Evolutionary conservation across 2,888 invertebrate genomes (phyloP).

Genomic region (Keiferia lycopersicella): DNA sequence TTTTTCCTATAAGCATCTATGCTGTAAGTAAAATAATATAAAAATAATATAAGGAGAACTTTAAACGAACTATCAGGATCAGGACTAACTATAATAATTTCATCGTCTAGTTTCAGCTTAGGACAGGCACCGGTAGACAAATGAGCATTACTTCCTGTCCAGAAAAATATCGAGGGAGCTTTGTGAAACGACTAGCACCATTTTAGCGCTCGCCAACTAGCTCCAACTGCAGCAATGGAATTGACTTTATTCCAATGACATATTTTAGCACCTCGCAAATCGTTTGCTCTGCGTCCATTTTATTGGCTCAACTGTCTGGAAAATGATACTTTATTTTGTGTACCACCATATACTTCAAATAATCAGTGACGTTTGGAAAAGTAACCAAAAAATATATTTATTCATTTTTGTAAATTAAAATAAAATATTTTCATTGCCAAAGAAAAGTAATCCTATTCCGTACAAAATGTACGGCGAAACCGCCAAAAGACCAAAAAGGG

Average conservation of each 20-base stretch:
- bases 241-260: constrained; percentile 13
- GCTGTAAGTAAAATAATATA: too few relatives aligned
- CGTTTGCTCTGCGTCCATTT: constrained; percentile 10
- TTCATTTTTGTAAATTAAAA: too few relatives aligned
- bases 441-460: too few relatives aligned
- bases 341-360: neutral
- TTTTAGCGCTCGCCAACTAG: constrained; percentile 9
- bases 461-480: too few relatives aligned
- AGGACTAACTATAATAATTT: constrained; percentile 18
- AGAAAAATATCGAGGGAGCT: neutral
- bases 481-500: too few relatives aligned
- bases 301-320: constrained; percentile 19
- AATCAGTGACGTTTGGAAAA: too few relatives aligned
- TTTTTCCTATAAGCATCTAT: too few relatives aligned
- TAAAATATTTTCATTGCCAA: too few relatives aligned
- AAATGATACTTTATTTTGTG: constrained; percentile 13
- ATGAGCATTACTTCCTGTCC: constrained; percentile 1
- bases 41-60: neutral
- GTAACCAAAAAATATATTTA: too few relatives aligned
- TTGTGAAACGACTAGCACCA: constrained; percentile 6
- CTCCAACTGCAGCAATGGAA: constrained; percentile 1
- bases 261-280: constrained; percentile 18
- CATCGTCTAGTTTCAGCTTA: neutral
- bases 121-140: neutral
- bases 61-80: constrained; percentile 34